Conservation (phyloP, 2,113 vertebrate species). For the Sialia sialis region DNA sequence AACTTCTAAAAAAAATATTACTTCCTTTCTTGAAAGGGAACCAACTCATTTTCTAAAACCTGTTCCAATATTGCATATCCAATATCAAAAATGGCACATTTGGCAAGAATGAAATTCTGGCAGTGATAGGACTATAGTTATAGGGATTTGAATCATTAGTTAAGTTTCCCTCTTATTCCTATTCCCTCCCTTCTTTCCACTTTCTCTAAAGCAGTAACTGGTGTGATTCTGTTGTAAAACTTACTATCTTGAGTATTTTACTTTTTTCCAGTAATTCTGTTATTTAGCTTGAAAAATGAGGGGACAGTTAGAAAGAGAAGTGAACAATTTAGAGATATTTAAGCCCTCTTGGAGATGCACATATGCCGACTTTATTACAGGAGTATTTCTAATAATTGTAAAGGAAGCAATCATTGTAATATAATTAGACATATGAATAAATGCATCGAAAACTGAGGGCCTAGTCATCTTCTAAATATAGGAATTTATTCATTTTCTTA, state of each 20-base stretch:
- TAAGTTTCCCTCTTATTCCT: not conserved
- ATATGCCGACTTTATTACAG: not conserved
- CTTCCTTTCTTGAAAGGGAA: not conserved
- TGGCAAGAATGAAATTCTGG: not conserved
- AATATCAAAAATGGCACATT: not conserved
- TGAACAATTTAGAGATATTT: not conserved
- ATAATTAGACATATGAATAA: not conserved
- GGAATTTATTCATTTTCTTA: not conserved
- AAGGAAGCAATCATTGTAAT: not conserved
- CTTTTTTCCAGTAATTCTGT: not conserved
- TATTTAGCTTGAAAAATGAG: not conserved
- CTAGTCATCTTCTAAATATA: not conserved
- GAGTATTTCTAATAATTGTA: not conserved
- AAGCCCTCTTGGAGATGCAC: not conserved
- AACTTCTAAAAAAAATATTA: not conserved
- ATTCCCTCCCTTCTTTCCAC: not conserved
- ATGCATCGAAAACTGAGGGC: not conserved
- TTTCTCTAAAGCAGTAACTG: not conserved
- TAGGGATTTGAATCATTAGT: not conserved
- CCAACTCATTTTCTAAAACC: not conserved
- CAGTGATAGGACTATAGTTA: not conserved
- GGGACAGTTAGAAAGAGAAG: not conserved
- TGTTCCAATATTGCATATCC: not conserved
- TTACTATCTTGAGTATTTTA: not conserved
- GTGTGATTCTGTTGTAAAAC: not conserved